Evolutionary conservation across 53 echinoderm and acorn worm genomes (phyloP).

Genomic region (Apostichopus leukothele): DNA sequence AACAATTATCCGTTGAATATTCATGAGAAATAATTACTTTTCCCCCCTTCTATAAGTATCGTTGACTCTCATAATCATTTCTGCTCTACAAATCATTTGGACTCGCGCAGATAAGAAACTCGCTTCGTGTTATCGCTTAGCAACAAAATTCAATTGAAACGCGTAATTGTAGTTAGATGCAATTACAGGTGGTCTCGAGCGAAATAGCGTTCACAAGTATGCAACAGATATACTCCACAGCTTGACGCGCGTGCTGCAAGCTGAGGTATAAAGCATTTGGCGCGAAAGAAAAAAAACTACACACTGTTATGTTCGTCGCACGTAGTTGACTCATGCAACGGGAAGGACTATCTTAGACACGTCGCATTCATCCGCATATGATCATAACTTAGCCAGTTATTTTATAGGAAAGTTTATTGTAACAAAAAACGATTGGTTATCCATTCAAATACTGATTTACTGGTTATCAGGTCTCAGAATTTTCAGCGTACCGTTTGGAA

Average conservation of each 20-base stretch:
- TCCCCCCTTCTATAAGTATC: constrained; percentile 6
- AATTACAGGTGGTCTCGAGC: constrained; percentile 49
- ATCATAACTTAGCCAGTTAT: too few species aligned
- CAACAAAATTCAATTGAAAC: constrained; percentile 51
- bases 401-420: too few species aligned
- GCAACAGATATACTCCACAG: constrained; percentile 31
- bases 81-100: constrained; percentile 28
- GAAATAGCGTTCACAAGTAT: constrained; percentile 21
- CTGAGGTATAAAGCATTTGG: constrained; percentile 35
- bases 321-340: too few species aligned
- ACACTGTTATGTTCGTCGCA: too few species aligned
- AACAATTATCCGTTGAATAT: constrained; percentile 30
- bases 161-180: constrained; percentile 43
- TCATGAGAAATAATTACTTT: constrained; percentile 39
- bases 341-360: too few species aligned
- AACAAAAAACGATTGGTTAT: too few species aligned
- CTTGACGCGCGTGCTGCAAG: constrained; percentile 24
- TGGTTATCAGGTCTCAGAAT: too few species aligned
- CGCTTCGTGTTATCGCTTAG: constrained; percentile 50
- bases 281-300: constrained; percentile 20
- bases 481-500: too few species aligned
- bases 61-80: constrained; percentile 27
- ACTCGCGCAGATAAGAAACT: constrained; percentile 21
- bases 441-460: too few species aligned
- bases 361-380: too few species aligned